Percentiles rank a stretch among this genome's conserved stretches.
Evolutionary conservation across 2,113 vertebrate genomes (phyloP).

Genomic region (Xiphophorus couchianus): DNA sequence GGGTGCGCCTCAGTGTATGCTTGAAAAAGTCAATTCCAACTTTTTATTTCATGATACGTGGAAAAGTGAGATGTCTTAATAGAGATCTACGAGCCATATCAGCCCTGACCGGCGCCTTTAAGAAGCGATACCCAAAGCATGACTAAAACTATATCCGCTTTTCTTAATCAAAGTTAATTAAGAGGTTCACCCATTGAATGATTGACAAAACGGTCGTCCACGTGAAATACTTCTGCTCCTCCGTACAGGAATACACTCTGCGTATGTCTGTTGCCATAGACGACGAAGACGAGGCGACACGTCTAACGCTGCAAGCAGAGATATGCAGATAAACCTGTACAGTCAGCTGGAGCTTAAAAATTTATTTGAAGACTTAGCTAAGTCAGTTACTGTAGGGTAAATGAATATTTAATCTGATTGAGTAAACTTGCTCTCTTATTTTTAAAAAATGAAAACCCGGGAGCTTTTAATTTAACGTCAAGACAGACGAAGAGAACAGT

Average conservation of each 20-base stretch:
- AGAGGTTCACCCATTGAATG: slow-evolving; percentile 48
- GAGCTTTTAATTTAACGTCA: background rate
- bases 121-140: background rate
- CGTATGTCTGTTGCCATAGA: slow-evolving; percentile 4
- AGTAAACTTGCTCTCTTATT: background rate
- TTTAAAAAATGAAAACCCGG: background rate
- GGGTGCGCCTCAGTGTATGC: background rate
- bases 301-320: slow-evolving; percentile 38
- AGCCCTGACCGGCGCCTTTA: background rate
- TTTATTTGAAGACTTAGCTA: background rate
- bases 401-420: background rate
- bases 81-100: background rate
- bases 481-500: background rate
- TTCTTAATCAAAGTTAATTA: slow-evolving; percentile 57
- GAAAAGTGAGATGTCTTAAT: background rate
- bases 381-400: background rate
- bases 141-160: background rate
- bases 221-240: slow-evolving; percentile 32
- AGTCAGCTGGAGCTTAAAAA: slow-evolving; percentile 64
- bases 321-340: slow-evolving; percentile 40
- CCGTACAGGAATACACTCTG: slow-evolving; percentile 13
- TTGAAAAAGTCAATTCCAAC: background rate
- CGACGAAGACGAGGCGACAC: slow-evolving; percentile 13
- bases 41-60: background rate
- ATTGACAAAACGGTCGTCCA: slow-evolving; percentile 55